Conservation (phyloP, 2,113 vertebrate species). For the Copsychus sechellarum region DNA sequence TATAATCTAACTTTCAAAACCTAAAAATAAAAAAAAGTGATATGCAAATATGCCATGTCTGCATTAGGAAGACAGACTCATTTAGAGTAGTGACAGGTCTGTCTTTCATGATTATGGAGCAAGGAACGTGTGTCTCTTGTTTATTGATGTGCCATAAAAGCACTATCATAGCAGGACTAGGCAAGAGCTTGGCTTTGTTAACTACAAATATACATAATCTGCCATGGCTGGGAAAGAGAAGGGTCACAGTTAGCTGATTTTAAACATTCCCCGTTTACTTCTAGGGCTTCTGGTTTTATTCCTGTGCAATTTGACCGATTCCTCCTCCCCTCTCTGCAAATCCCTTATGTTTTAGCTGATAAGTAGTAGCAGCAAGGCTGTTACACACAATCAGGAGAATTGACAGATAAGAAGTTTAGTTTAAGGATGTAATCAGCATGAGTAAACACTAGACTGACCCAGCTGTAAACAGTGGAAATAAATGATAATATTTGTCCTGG, state of each 20-base stretch:
- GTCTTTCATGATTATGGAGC: neutral
- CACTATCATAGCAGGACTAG: neutral
- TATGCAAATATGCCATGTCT: neutral
- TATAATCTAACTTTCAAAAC: neutral
- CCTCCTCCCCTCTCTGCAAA: neutral
- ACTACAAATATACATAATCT: neutral
- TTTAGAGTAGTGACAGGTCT: neutral
- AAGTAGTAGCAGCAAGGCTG: constrained; percentile 39
- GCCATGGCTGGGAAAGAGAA: neutral
- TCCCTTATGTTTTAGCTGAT: constrained; percentile 41
- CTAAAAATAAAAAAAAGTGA: neutral
- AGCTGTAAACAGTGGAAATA: constrained; percentile 62
- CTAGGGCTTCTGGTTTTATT: neutral
- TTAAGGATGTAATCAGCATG: constrained; percentile 63
- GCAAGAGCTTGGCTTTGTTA: neutral
- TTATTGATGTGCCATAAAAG: neutral
- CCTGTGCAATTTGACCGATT: neutral
- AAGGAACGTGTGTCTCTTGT: neutral
- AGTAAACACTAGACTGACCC: constrained; percentile 62
- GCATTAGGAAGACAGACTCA: neutral
- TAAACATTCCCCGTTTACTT: neutral
- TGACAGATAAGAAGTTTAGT: constrained; percentile 68
- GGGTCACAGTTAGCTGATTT: neutral
- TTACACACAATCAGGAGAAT: constrained; percentile 35
- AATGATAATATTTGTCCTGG: constrained; percentile 65